Evolutionary conservation across 1,140 invertebrate genomes (phyloP), one percentile per base, ranked within the genome.

Genomic region (Caenorhabditis elegans): DNA sequence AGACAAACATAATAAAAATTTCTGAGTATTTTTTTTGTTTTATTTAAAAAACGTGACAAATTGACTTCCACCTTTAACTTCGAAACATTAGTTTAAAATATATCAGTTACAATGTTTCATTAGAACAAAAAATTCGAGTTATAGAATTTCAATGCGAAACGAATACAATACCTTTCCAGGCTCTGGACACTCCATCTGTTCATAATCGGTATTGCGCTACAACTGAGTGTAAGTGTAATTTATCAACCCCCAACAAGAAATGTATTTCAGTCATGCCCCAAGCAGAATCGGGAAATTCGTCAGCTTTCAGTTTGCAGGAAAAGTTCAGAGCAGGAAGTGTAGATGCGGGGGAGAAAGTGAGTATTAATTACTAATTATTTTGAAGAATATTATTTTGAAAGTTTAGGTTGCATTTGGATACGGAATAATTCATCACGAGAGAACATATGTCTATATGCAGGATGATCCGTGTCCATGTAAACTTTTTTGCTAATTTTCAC

Each of bases 381-480:
- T 43, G 39, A 5, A 43, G 1, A 15, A 28, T 31, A 46, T 53
- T 22, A 78, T 34, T 0, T 0, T 10, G 11, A 6, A 65, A 15
- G n/a, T 80, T 31, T 36, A 80, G 79, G 55, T 75, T 19, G 79
- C 60, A 34, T 82, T 78, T 24, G 76, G 81, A 26, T 82, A 82
- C 36, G 81, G 81, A 24, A 77, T 82, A n/a, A 55, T 78, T 36
- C 76, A 82, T 53, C 60, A 47, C n/a, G 76, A 65, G 17, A 49
- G 36, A 17, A 78, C 81, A 1, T 82, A 78, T 49, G 77, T 82
- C 15, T 82, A 82, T 53, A 78, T 82, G 43, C 81, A 82, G 43
- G 81, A 82, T 80, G 81, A 82, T 34, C 81, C 81, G 1, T 82
- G 81, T 22, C 81, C 81, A 22, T 82, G 81, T 82, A 65, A 43